These are phyloP conservation scores for Drosophila austrosaltans DNA, from an alignment of 2,888 invertebrate species.

Conservation along the genomic window DNA sequence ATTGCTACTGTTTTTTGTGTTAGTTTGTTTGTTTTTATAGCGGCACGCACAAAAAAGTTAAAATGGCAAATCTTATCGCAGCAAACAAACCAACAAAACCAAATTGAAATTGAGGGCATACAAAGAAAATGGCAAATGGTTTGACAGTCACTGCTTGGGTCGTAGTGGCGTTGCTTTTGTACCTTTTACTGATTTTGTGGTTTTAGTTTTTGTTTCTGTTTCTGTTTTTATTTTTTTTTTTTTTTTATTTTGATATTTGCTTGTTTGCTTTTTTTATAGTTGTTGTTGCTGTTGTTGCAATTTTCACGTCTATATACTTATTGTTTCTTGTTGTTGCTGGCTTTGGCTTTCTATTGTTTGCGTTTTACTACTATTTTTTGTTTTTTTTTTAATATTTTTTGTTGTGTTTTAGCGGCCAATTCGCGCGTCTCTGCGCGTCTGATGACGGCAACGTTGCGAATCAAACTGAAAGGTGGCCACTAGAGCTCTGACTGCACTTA, in stretches of 20 bases:
- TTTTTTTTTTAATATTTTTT: slow-evolving; percentile 50
- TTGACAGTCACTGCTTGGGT: slow-evolving; percentile 51
- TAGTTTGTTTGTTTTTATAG: slow-evolving; percentile 19
- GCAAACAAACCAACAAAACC: slow-evolving; percentile 13
- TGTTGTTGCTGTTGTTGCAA: slow-evolving; percentile 51
- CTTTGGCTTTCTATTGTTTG: slow-evolving; percentile 61
- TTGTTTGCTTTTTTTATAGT: slow-evolving; percentile 8
- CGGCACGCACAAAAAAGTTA: slow-evolving; percentile 54
- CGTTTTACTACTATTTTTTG: slow-evolving; percentile 12
- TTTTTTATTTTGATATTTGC: background rate
- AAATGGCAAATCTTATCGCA: slow-evolving; percentile 49
- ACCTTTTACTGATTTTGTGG: slow-evolving; percentile 7
- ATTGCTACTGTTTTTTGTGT: slow-evolving; percentile 40
- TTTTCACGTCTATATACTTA: slow-evolving; percentile 41
- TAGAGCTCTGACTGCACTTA: slow-evolving; percentile 26
- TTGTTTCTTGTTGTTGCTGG: background rate
- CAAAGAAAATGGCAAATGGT: slow-evolving; percentile 29
- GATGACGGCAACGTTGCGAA: slow-evolving; percentile 50
- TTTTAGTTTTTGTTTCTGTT: background rate
- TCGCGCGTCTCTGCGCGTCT: slow-evolving; percentile 35
- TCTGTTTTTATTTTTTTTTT: background rate
- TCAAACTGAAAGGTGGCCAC: slow-evolving; percentile 51
- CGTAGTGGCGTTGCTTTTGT: slow-evolving; percentile 28
- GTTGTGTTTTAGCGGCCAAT: slow-evolving; percentile 42
- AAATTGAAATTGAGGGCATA: slow-evolving; percentile 38